phyloP scores from a whole-genome alignment of 1,140 invertebrate genomes.

The Antheraea mylitta region DNA sequence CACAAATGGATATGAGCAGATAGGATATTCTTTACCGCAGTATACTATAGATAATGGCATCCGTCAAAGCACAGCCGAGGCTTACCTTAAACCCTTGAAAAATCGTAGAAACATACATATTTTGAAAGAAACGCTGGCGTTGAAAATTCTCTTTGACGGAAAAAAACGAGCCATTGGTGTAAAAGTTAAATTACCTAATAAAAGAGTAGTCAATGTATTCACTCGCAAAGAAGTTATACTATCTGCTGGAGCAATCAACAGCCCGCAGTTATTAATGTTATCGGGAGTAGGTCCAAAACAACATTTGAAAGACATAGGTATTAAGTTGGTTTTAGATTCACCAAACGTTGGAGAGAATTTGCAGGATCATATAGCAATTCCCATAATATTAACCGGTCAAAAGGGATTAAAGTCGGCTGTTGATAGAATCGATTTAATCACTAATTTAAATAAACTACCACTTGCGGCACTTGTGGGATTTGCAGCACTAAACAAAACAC shows the following conservation, averaged over 20 bases:
- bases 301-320: too few species aligned
- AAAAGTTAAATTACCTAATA: neutral
- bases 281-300: slow-evolving; percentile 47
- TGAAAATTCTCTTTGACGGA: slow-evolving; percentile 79
- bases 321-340: slow-evolving; percentile 74
- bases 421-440: slow-evolving; percentile 60
- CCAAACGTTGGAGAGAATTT: slow-evolving; percentile 25
- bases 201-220: slow-evolving; percentile 30
- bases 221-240: slow-evolving; percentile 73
- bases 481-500: slow-evolving; percentile 79
- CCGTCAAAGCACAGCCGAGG: slow-evolving; percentile 91
- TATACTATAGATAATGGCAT: slow-evolving; percentile 84
- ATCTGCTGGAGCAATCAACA: slow-evolving; percentile 33
- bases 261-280: slow-evolving; percentile 65
- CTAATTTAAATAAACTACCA: slow-evolving; percentile 85
- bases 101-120: slow-evolving; percentile 86
- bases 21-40: slow-evolving; percentile 11
- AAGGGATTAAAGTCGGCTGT: slow-evolving; percentile 83
- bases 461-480: slow-evolving; percentile 86
- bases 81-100: slow-evolving; percentile 63
- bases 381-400: slow-evolving; percentile 42
- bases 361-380: slow-evolving; percentile 70
- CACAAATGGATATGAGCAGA: slow-evolving; percentile 12
- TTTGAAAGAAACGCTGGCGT: slow-evolving; percentile 80
- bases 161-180: slow-evolving; percentile 72